phyloP scores from a whole-genome alignment of 2,888 invertebrate species.

The Lacanobia oleracea region DNA sequence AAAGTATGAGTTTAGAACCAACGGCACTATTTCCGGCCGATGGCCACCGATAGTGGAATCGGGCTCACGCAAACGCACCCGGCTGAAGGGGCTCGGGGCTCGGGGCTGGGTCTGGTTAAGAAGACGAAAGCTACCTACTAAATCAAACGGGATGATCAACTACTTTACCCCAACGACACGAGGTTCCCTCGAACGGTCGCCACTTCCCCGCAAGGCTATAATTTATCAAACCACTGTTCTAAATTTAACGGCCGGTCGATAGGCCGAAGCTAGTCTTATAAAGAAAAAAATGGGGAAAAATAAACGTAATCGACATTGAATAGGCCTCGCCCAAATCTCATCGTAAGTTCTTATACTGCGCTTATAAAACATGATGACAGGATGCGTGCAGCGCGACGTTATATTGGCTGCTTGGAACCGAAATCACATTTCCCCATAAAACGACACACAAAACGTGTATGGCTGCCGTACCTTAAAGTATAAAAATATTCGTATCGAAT shows the following conservation, averaged over 20 bases:
- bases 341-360: background rate
- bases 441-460: background rate
- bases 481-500: background rate
- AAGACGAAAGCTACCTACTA: background rate
- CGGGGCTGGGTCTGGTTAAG: background rate
- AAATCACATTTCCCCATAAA: conserved; percentile 4
- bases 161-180: conserved; percentile 3
- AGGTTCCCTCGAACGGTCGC: background rate
- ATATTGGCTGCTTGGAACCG: background rate
- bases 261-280: background rate
- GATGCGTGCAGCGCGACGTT: background rate
- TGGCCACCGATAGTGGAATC: conserved; percentile 18
- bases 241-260: conserved; percentile 23
- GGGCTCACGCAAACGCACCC: conserved; percentile 29
- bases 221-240: conserved; percentile 24
- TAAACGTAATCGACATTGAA: conserved; percentile 9
- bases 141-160: conserved; percentile 5
- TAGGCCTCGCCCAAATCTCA: background rate
- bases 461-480: background rate
- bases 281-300: background rate
- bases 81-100: background rate
- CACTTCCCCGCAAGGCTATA: background rate
- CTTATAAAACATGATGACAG: background rate
- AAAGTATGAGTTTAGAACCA: conserved; percentile 35
- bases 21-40: conserved; percentile 20